Conservation (phyloP, 2,113 vertebrate genomes). For the Formicarius rufipectus region DNA sequence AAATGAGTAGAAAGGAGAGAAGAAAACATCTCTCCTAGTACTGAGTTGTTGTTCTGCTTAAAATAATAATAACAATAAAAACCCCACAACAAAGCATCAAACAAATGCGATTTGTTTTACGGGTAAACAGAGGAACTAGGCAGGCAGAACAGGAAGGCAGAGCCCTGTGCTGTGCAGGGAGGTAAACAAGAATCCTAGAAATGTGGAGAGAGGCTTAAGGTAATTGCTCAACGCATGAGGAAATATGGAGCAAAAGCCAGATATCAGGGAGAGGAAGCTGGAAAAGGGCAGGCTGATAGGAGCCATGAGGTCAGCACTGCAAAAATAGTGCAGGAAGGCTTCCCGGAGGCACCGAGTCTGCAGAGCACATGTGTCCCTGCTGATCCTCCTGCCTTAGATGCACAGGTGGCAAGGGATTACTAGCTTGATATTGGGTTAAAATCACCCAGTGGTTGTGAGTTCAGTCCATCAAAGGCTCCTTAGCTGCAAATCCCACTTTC, state of each 20-base stretch:
- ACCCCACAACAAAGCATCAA: background rate
- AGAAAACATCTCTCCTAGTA: background rate
- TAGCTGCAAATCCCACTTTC: background rate
- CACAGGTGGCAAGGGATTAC: background rate
- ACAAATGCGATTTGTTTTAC: background rate
- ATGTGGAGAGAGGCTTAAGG: constrained; percentile 44
- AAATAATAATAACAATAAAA: no score
- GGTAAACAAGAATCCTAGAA: constrained; percentile 55
- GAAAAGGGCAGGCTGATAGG: constrained; percentile 15
- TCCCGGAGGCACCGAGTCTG: background rate
- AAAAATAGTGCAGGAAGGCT: constrained; percentile 33
- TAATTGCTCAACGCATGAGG: constrained; percentile 11
- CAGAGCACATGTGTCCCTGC: background rate
- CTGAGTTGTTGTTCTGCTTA: background rate
- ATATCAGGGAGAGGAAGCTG: constrained; percentile 54
- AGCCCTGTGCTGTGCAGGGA: accelerated
- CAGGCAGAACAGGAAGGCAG: constrained; percentile 41
- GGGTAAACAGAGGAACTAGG: constrained; percentile 51
- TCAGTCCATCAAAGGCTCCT: background rate
- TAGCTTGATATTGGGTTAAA: background rate
- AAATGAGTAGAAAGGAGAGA: background rate
- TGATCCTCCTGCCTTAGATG: background rate
- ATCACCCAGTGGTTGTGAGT: background rate
- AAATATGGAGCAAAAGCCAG: constrained; percentile 48
- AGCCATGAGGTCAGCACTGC: background rate